Percentiles rank a stretch among this genome's conserved stretches.
These are phyloP conservation scores for Bos indicus DNA, from an alignment of 2,113 vertebrate species.

Conservation along the genomic window DNA sequence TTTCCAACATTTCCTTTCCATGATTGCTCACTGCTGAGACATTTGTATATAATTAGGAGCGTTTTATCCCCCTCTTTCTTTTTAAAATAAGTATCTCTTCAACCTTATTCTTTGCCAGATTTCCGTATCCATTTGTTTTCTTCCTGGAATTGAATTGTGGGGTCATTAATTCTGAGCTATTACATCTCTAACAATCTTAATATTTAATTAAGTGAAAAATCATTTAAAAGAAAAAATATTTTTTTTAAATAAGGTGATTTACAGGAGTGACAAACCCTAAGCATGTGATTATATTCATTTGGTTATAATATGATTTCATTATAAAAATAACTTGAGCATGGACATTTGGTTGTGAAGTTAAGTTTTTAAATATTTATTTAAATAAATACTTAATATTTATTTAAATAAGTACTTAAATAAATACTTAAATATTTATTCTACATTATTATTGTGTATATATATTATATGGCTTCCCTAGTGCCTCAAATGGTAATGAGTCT, in stretches of 20 bases:
- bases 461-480: not conserved
- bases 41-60: conserved; percentile 49
- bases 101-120: not conserved
- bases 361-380: not conserved
- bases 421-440: not conserved
- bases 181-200: not conserved
- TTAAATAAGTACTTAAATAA: not conserved
- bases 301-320: not conserved
- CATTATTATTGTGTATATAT: not conserved
- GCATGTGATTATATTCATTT: not conserved
- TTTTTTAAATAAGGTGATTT: not conserved
- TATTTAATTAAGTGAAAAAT: conserved; percentile 17
- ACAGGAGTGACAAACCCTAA: not conserved
- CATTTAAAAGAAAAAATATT: not conserved
- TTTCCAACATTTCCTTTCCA: conserved; percentile 48
- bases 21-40: conserved; percentile 51
- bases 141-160: not conserved
- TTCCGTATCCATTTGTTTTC: not conserved
- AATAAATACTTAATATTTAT: not conserved
- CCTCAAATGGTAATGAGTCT: not conserved
- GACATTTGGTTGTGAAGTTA: not conserved
- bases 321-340: not conserved
- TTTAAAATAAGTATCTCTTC: not conserved
- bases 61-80: not conserved
- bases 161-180: not conserved